A percentile compares a stretch with the other conserved stretches of the same genome.
phyloP scores from a whole-genome alignment of 1,140 invertebrate genomes.

The Drosophila mojavensis region DNA sequence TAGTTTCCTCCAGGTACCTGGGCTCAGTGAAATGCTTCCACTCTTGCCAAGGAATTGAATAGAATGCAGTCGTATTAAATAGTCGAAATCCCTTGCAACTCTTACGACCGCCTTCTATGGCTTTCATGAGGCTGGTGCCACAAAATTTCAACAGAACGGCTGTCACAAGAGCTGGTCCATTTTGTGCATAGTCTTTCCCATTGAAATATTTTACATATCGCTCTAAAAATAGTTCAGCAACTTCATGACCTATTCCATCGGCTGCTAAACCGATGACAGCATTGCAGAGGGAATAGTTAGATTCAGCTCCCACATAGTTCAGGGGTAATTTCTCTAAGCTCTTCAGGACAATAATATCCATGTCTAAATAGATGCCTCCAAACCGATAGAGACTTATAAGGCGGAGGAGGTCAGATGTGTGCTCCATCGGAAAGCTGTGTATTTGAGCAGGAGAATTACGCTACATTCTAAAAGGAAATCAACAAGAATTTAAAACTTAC shows the following conservation, averaged over 20 bases:
- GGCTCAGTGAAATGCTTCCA: slow-evolving; percentile 87
- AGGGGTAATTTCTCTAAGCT: slow-evolving; percentile 85
- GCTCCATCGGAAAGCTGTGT: slow-evolving; percentile 21
- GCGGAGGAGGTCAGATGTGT: slow-evolving; percentile 88
- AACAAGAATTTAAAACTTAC: slow-evolving; percentile 62
- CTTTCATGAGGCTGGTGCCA: slow-evolving; percentile 84
- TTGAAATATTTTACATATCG: slow-evolving; percentile 87
- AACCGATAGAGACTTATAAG: slow-evolving; percentile 90
- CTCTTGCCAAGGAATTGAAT: slow-evolving; percentile 87
- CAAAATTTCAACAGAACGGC: slow-evolving; percentile 87
- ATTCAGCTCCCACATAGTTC: slow-evolving; percentile 87
- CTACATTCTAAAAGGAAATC: too few relatives aligned
- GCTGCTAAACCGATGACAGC: slow-evolving; percentile 87
- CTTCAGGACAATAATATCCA: slow-evolving; percentile 89
- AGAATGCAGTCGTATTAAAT: slow-evolving; percentile 86
- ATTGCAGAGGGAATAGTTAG: slow-evolving; percentile 86
- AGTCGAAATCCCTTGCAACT: slow-evolving; percentile 88
- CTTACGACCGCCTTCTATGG: slow-evolving; percentile 85
- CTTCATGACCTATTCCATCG: slow-evolving; percentile 85
- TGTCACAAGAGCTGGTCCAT: slow-evolving; percentile 87
- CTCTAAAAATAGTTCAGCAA: slow-evolving; percentile 86
- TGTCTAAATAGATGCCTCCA: slow-evolving; percentile 91
- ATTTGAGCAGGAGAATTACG: not conserved
- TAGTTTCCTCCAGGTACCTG: slow-evolving; percentile 81
- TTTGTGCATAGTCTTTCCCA: slow-evolving; percentile 88